These are phyloP conservation scores for Xestia rhomboidea DNA, from an alignment of 2,888 invertebrate species.

Conservation along the genomic window DNA sequence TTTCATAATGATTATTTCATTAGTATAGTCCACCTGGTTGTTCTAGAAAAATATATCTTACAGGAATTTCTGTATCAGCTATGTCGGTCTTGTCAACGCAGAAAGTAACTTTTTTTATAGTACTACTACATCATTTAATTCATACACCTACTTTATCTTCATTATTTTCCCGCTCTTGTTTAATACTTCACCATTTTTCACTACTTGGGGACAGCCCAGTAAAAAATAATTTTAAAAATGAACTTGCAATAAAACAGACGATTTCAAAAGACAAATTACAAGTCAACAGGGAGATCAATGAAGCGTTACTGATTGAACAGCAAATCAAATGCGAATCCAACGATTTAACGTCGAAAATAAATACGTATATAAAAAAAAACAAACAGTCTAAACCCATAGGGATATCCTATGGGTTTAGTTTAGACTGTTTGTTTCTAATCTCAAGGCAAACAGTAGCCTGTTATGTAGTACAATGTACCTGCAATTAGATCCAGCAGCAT, in stretches of 20 bases:
- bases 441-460: background rate
- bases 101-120: background rate
- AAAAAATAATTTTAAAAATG: no score
- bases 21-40: background rate
- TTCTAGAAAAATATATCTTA: background rate
- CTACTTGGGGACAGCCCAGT: background rate
- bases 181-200: no score
- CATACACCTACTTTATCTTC: no score
- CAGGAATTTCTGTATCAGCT: background rate
- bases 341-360: background rate
- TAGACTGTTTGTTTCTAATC: background rate
- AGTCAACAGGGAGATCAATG: background rate
- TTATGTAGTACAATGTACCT: background rate
- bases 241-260: background rate
- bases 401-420: background rate
- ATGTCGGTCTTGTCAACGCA: background rate
- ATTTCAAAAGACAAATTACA: background rate
- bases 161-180: background rate
- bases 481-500: constrained; percentile 43
- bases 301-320: background rate
- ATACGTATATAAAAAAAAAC: background rate
- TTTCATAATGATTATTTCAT: background rate
- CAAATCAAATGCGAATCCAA: background rate
- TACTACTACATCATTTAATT: no score
- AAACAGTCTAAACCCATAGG: no score